These are phyloP conservation scores for Volucella inanis DNA, from an alignment of 2,888 invertebrate species.

Conservation along the genomic window DNA sequence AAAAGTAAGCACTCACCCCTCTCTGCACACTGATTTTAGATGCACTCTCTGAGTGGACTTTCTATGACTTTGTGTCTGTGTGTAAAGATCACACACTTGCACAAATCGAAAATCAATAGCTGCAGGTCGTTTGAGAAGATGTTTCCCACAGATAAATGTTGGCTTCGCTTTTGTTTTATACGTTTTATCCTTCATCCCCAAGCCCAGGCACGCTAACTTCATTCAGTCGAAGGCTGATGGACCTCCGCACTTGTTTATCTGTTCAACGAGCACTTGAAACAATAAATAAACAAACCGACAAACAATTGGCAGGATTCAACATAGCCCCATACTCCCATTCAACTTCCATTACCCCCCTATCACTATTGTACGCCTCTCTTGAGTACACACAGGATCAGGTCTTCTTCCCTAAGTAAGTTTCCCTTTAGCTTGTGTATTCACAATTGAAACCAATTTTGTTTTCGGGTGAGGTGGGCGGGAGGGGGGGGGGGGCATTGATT, in stretches of 20 bases:
- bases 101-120: slow-evolving; percentile 72
- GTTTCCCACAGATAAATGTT: slow-evolving; percentile 64
- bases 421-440: slow-evolving; percentile 53
- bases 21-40: background rate
- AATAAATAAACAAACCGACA: slow-evolving; percentile 73
- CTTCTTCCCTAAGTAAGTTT: slow-evolving; percentile 39
- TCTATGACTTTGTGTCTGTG: background rate
- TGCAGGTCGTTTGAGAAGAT: slow-evolving; percentile 63
- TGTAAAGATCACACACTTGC: slow-evolving; percentile 4
- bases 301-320: slow-evolving; percentile 69
- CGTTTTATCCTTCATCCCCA: slow-evolving; percentile 22
- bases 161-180: slow-evolving; percentile 44
- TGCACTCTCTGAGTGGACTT: slow-evolving; percentile 36
- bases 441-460: slow-evolving; percentile 67
- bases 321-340: slow-evolving; percentile 23
- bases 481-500: background rate
- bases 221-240: slow-evolving; percentile 14
- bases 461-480: too few relatives aligned
- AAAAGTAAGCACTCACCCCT: too few relatives aligned
- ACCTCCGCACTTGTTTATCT: slow-evolving; percentile 63
- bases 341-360: slow-evolving; percentile 3
- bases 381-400: slow-evolving; percentile 33
- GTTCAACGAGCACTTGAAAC: slow-evolving; percentile 72
- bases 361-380: background rate
- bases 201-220: background rate